Conservation (phyloP, 2,797 vertebrate genomes). For the Phrynocephalus vlangalii region DNA sequence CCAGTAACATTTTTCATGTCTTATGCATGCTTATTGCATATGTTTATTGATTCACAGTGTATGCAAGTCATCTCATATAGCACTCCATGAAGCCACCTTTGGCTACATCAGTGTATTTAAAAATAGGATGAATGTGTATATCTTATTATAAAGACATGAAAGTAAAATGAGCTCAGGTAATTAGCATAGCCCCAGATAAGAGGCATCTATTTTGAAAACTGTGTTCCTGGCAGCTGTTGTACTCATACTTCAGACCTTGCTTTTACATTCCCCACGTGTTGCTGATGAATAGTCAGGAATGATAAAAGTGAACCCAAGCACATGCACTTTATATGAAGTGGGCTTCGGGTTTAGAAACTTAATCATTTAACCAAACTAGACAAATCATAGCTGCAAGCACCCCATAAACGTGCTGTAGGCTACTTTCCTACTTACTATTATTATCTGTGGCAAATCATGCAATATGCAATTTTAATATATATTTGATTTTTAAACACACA, state of each 20-base stretch:
- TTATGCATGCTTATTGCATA: background rate
- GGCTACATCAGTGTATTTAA: background rate
- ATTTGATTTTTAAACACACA: background rate
- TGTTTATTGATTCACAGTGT: background rate
- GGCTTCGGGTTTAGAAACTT: background rate
- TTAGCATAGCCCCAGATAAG: background rate
- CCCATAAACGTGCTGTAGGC: background rate
- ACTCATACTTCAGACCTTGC: background rate
- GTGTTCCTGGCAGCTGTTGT: background rate
- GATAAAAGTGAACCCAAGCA: background rate
- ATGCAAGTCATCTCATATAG: background rate
- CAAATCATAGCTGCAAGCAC: background rate
- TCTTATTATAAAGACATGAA: constrained; percentile 1
- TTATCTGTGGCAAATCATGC: background rate
- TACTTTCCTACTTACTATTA: background rate
- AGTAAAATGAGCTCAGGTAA: constrained; percentile 9
- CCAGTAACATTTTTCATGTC: background rate
- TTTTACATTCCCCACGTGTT: background rate
- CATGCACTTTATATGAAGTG: background rate
- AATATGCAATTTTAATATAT: background rate
- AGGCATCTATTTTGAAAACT: background rate
- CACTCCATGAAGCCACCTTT: background rate
- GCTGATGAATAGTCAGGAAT: background rate
- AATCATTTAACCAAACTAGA: background rate
- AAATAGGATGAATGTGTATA: constrained; percentile 10